phyloP scores from a whole-genome alignment of 1,140 invertebrate genomes.

The Episyrphus balteatus region DNA sequence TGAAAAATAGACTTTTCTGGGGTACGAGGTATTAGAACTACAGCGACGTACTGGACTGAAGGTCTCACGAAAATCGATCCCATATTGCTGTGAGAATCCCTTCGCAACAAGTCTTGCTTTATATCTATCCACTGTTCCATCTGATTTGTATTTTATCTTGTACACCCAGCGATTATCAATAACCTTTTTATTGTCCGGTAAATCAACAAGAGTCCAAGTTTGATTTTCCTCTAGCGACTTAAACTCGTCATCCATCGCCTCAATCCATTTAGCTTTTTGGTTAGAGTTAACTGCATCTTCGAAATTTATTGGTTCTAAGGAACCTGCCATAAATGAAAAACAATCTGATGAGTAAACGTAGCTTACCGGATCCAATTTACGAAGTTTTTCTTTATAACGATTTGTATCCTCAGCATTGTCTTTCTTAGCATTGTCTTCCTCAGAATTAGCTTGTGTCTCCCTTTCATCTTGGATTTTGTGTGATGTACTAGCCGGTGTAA shows the following conservation, averaged over 20 bases:
- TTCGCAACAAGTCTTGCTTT: conserved; percentile 32
- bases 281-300: conserved; percentile 17
- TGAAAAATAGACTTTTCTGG: too few relatives aligned
- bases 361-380: too few relatives aligned
- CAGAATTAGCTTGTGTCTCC: conserved; percentile 1
- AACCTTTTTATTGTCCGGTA: conserved; percentile 18
- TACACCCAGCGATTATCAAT: conserved; percentile 30
- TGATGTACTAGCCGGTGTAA: not conserved
- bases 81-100: conserved; percentile 28
- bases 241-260: conserved; percentile 32
- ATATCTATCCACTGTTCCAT: conserved; percentile 11
- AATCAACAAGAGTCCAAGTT: conserved; percentile 28
- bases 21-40: too few relatives aligned
- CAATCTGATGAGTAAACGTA: too few relatives aligned
- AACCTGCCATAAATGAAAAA: not conserved
- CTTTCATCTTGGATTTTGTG: not conserved
- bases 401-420: not conserved
- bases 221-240: conserved; percentile 28
- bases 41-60: too few relatives aligned
- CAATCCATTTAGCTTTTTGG: conserved; percentile 20
- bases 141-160: conserved; percentile 10
- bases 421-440: not conserved
- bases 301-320: conserved; percentile 14
- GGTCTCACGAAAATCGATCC: conserved; percentile 19
- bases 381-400: too few relatives aligned